Evolutionary conservation across 2,797 vertebrate genomes (phyloP).

Genomic region (Scarus forsteni): DNA sequence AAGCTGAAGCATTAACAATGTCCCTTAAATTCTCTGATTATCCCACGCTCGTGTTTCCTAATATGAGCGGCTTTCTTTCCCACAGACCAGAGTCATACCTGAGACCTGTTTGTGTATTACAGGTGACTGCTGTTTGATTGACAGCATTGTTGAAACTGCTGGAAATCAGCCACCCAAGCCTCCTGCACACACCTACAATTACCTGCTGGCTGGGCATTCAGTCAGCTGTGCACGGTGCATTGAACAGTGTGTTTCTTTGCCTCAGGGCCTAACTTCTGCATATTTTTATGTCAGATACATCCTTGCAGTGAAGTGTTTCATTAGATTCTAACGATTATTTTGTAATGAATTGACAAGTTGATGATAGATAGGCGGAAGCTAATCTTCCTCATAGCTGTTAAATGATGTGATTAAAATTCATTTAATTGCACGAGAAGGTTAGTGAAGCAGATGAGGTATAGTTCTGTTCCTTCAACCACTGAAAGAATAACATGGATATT

Average conservation of each 20-base stretch:
- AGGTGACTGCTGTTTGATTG: slow-evolving; percentile 71
- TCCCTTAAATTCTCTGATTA: not conserved
- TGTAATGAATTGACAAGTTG: slow-evolving; percentile 72
- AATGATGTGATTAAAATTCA: slow-evolving; percentile 62
- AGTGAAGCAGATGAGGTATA: slow-evolving; percentile 34
- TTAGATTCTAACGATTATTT: slow-evolving; percentile 86
- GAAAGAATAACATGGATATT: slow-evolving; percentile 46
- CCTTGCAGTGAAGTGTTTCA: slow-evolving; percentile 74
- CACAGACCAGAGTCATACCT: slow-evolving; percentile 55
- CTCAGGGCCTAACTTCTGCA: slow-evolving; percentile 70
- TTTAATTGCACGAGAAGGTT: slow-evolving; percentile 45
- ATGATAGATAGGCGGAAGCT: slow-evolving; percentile 73
- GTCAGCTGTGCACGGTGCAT: slow-evolving; percentile 79
- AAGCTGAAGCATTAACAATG: slow-evolving; percentile 16
- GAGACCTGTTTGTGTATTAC: slow-evolving; percentile 51
- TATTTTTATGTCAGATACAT: slow-evolving; percentile 87
- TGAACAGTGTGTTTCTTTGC: slow-evolving; percentile 59
- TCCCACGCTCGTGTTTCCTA: slow-evolving; percentile 12
- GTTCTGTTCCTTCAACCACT: slow-evolving; percentile 38
- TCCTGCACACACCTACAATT: slow-evolving; percentile 75
- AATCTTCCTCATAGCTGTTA: slow-evolving; percentile 75
- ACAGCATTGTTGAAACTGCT: slow-evolving; percentile 79
- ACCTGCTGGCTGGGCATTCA: slow-evolving; percentile 68
- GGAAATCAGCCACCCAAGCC: slow-evolving; percentile 73
- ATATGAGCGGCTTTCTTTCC: slow-evolving; percentile 45